Percentiles rank a stretch among this genome's conserved stretches.
Conservation (phyloP, 2,888 invertebrate species). For the Pyrochroa serraticornis region DNA sequence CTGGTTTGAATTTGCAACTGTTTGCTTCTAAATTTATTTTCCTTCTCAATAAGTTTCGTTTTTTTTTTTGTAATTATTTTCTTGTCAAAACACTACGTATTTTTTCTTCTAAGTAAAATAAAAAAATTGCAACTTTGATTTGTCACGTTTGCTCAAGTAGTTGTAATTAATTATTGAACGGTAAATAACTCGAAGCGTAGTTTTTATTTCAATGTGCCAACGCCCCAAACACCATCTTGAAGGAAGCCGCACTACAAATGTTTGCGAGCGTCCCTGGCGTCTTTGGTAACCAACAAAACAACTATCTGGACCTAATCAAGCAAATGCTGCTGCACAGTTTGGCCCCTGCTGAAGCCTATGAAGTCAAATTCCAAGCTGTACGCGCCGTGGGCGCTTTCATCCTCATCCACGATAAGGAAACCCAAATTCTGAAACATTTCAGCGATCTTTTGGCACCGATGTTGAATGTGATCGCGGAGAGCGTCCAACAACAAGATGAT, state of each 20-base stretch:
- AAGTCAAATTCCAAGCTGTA: conserved; percentile 82
- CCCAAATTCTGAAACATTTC: conserved; percentile 87
- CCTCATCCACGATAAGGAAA: conserved; percentile 90
- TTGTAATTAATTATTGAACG: no score
- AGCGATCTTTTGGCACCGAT: conserved; percentile 81
- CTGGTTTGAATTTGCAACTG: no score
- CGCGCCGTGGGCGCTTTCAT: conserved; percentile 88
- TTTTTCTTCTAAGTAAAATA: no score
- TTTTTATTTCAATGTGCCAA: conserved; percentile 95
- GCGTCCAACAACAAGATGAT: conserved; percentile 83
- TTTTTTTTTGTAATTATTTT: no score
- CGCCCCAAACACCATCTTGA: conserved; percentile 79
- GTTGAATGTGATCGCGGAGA: conserved; percentile 78
- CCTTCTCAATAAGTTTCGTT: no score
- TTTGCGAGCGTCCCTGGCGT: conserved; percentile 95
- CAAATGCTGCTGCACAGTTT: conserved; percentile 89
- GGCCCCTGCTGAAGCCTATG: conserved; percentile 69
- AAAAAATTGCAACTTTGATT: neutral
- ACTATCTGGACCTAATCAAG: conserved; percentile 91
- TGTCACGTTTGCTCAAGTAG: no score
- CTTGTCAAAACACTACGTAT: no score
- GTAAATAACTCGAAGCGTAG: conserved; percentile 35
- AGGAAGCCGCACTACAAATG: conserved; percentile 93
- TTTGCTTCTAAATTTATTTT: no score
- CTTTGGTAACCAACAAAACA: conserved; percentile 93